Evolutionary conservation across 1,140 invertebrate genomes (phyloP).

Genomic region (Homarus americanus): DNA sequence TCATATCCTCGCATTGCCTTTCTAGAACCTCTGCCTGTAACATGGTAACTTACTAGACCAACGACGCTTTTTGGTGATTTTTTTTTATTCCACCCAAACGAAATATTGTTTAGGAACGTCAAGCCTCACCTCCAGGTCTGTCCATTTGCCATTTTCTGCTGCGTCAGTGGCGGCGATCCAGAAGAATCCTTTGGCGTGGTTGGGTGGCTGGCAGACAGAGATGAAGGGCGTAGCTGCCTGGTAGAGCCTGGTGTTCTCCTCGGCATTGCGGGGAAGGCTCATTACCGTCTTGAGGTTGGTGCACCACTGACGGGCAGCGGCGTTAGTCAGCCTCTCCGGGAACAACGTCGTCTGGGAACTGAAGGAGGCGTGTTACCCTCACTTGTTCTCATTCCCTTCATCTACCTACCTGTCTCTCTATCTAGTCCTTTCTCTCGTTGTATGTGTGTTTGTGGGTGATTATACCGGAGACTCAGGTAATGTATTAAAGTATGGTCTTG

Average conservation of each 20-base stretch:
- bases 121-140: constrained; percentile 37
- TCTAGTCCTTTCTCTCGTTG: not conserved
- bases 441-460: no score
- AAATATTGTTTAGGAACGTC: not conserved
- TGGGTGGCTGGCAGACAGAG: constrained; percentile 37
- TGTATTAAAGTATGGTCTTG: no score
- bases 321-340: constrained; percentile 12
- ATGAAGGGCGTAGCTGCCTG: constrained; percentile 22
- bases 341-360: constrained; percentile 17
- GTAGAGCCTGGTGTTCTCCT: constrained; percentile 33
- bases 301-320: constrained; percentile 1
- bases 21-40: no score
- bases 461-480: no score
- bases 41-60: no score
- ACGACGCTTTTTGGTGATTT: no score
- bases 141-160: constrained; percentile 18
- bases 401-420: not conserved
- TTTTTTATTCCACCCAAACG: no score
- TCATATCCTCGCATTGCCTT: no score
- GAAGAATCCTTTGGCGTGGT: constrained; percentile 50
- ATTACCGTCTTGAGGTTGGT: constrained; percentile 8
- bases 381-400: not conserved
- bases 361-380: not conserved
- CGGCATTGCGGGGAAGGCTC: constrained; percentile 8
- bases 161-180: constrained; percentile 47